Evolutionary conservation across 2,113 vertebrate species (phyloP), one percentile per base, ranked within the genome.

Genomic region (Drymodes brunneopygia): DNA sequence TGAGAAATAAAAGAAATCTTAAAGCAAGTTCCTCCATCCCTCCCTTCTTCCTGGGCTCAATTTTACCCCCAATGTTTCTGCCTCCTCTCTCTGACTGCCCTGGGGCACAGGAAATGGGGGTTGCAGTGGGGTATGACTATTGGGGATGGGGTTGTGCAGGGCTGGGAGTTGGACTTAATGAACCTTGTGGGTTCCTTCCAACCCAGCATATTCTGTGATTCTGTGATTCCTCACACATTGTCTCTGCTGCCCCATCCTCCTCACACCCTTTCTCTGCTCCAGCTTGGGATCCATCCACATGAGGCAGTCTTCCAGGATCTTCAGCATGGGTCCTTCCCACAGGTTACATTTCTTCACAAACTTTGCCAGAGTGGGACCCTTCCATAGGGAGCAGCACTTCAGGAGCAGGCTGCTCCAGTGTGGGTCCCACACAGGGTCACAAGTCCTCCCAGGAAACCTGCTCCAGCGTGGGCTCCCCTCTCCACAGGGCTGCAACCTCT

Each of bases 161-260:
- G 35, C 5, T 50, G 7, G 14, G 31, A 33, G 4, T 2, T 35
- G 71, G 21, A 44, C 36, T 44, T 36, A 22, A 3, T 25, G 36
- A 58, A 27, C 21, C 36, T 27, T 36, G 21, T 21, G 21, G 9
- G 31, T 50, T 17, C 25, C 17, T 67, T 77, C 45, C 22, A 44
- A 36, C 21, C 7, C 44, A 50, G 25, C 16, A 25, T 3, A 25
- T 14, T 42, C 35, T 85, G 19, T 40, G 42, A 19, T 47, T 23
- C 40, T 44, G 21, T 12, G 29, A n/a, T 16, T 56, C 36, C n/a
- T 40, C 16, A n/a, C 13, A 9, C 0, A 0, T 13, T 28, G 11
- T 61, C 36, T 22, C 27, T 67, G n/a, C 3, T 9, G 2, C 29
- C 62, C 19, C n/a, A 42, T 47, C 48, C 29, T 88, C 22, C 22